These are phyloP conservation scores for Alentia gelatinosa DNA, from an alignment of 2,888 invertebrate species.

Conservation along the genomic window DNA sequence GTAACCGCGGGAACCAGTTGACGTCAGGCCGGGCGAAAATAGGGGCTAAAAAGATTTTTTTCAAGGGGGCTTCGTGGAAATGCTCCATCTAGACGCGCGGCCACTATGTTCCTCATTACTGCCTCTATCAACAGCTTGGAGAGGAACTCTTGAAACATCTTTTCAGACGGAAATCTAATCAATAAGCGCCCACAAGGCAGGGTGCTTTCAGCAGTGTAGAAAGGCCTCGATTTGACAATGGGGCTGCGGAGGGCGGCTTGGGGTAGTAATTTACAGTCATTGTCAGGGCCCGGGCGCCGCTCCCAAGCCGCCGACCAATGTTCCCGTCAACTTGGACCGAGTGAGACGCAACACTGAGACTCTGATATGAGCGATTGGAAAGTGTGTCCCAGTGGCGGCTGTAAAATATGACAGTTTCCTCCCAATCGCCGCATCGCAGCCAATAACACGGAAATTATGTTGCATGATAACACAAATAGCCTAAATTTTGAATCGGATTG, in stretches of 20 bases:
- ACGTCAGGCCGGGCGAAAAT: background rate
- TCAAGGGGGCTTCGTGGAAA: background rate
- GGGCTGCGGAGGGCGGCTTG: background rate
- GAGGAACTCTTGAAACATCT: constrained; percentile 24
- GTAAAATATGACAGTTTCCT: too few species aligned
- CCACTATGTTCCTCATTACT: constrained; percentile 8
- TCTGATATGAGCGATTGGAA: background rate
- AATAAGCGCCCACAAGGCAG: constrained; percentile 18
- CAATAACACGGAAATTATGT: too few species aligned
- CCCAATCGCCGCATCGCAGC: too few species aligned
- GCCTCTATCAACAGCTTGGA: background rate
- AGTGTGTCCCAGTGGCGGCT: too few species aligned
- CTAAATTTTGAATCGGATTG: too few species aligned
- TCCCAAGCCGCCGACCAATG: background rate
- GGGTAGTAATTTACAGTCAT: background rate
- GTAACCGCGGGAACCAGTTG: background rate
- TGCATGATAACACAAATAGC: too few species aligned
- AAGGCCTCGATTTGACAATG: constrained; percentile 16
- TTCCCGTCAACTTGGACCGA: background rate
- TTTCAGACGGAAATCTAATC: constrained; percentile 16
- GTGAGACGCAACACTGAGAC: background rate
- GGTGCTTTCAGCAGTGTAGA: background rate
- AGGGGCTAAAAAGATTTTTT: background rate
- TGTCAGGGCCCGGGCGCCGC: background rate
- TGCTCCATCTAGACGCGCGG: background rate